phyloP scores from a whole-genome alignment of 2,113 vertebrate species.

The Hepsetus odoe region DNA sequence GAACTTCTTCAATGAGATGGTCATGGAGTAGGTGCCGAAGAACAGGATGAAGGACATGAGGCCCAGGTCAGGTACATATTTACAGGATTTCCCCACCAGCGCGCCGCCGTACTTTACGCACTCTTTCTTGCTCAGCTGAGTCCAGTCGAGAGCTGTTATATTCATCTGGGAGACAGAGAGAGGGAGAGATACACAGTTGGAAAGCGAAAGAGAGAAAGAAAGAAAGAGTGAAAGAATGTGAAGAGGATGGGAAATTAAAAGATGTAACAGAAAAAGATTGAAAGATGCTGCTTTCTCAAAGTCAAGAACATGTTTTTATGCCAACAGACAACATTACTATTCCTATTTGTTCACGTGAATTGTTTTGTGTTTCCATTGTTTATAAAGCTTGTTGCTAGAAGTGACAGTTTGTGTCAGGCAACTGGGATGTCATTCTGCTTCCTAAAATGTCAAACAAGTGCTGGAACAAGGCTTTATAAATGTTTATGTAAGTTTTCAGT shows the following conservation, averaged over 20 bases:
- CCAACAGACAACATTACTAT: too few species aligned
- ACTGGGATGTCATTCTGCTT: too few species aligned
- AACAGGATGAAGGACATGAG: constrained; percentile 99
- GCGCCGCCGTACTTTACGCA: constrained; percentile 90
- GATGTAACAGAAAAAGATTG: constrained; percentile 13
- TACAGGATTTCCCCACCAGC: constrained; percentile 90
- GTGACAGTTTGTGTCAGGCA: too few species aligned
- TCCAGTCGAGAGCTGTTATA: constrained; percentile 96
- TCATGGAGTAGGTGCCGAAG: constrained; percentile 98
- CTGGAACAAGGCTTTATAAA: too few species aligned
- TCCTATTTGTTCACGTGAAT: too few species aligned
- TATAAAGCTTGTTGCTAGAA: too few species aligned
- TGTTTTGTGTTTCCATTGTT: too few species aligned
- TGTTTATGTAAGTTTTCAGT: too few species aligned
- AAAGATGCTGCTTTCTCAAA: background rate
- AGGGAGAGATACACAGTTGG: too few species aligned
- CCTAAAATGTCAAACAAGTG: too few species aligned
- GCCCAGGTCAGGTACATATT: constrained; percentile 89
- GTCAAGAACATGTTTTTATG: too few species aligned
- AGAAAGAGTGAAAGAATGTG: constrained; percentile 45
- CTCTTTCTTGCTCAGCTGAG: constrained; percentile 94
- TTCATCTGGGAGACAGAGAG: constrained; percentile 77
- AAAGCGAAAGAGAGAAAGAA: constrained; percentile 28
- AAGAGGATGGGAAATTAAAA: too few species aligned
- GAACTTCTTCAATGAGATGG: constrained; percentile 93